phyloP scores from a whole-genome alignment of 2,113 vertebrate genomes.

The Tylochromis polylepis region DNA sequence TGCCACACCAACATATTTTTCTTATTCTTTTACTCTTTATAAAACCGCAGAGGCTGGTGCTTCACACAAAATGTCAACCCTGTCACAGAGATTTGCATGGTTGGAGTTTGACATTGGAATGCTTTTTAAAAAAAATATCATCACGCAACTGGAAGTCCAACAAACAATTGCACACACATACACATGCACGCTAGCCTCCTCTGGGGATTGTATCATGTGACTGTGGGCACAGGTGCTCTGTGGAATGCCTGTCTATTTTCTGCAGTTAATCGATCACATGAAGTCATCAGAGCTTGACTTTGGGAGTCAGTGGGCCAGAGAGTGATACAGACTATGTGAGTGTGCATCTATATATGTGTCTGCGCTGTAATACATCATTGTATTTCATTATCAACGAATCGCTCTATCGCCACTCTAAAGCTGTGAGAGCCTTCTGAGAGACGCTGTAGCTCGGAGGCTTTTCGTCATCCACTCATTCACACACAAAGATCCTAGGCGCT shows the following conservation, averaged over 20 bases:
- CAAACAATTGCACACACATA: background rate
- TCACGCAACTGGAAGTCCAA: background rate
- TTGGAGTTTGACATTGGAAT: conserved; percentile 1
- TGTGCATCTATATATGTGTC: background rate
- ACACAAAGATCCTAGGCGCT: background rate
- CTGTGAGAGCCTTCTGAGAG: conserved; percentile 34
- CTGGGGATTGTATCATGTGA: conserved; percentile 25
- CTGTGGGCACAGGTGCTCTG: conserved; percentile 56
- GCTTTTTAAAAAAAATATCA: background rate
- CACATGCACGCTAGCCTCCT: background rate
- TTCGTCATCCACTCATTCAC: conserved; percentile 40
- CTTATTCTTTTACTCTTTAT: background rate
- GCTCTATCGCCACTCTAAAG: conserved; percentile 28
- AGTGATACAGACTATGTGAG: conserved; percentile 18
- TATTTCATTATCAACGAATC: conserved; percentile 43
- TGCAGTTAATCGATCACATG: conserved; percentile 65
- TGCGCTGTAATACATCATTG: conserved; percentile 31
- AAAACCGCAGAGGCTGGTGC: background rate
- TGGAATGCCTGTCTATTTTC: conserved; percentile 57
- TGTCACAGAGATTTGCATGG: conserved; percentile 28
- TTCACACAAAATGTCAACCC: conserved; percentile 20
- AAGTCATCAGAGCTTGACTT: conserved; percentile 49
- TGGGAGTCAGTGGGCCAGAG: conserved; percentile 47
- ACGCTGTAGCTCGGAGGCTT: conserved; percentile 22
- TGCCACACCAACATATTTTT: background rate